Evolutionary conservation across 2,113 vertebrate genomes (phyloP), one percentile per base, ranked within the genome.

Genomic region (Neolamprologus longior): DNA sequence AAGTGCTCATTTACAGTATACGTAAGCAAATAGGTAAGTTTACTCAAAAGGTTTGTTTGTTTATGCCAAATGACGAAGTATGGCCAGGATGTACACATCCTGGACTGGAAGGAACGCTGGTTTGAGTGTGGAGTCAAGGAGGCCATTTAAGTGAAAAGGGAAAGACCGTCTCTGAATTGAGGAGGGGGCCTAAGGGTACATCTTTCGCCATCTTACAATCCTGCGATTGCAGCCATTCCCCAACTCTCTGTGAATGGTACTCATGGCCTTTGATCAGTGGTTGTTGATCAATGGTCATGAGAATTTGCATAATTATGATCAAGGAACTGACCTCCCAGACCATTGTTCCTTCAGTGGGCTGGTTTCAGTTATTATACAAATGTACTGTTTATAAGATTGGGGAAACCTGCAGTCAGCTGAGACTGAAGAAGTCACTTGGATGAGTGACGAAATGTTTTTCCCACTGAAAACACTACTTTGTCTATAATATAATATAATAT

Each of bases 31-130:
- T 8, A 37, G 19, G 1, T 1, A n/a, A 13, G 19, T 68, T 68
- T 68, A 8, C 61, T 37, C 1, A 13, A 35, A 68, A 8, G 17
- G 31, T 35, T 66, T 63, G 15, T 66, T 53, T 37, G n/a, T 15
- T 21, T 82, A n/a, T 40, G 11, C 13, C 40, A 21, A 50, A 17
- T 37, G 63, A 28, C 40, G 0, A 15, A 4, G 28, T 14, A 42
- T 31, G 26, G 3, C 5, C 26, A 58, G 55, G 55, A 28, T 58
- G 26, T 58, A 58, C 55, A 58, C 14, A 58, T 58, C 55, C 24
- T 58, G 55, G 24, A 28, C 55, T 1, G 13, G 24, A 0, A 58
- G 13, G 24, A 58, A 28, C 0, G 0, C 24, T 28, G 24, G 55
- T 58, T 58, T 28, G 55, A 58, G 13, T 9, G 7, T 3, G 13